A percentile compares a stretch with the other conserved stretches of the same genome.
These are phyloP conservation scores for Gephyroberyx darwinii DNA, from an alignment of 2,797 vertebrate species.

Conservation along the genomic window DNA sequence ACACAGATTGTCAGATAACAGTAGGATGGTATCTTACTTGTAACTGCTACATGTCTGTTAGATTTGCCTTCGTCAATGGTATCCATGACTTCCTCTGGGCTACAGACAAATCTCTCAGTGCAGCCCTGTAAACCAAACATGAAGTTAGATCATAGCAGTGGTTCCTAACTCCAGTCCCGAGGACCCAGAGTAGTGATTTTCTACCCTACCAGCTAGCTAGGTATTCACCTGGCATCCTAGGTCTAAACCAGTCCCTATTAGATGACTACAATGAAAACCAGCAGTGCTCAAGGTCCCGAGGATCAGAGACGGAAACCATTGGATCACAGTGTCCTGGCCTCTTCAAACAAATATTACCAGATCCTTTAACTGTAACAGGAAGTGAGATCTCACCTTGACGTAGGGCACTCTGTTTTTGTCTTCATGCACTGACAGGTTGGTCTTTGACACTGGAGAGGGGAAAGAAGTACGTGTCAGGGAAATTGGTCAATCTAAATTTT, in stretches of 20 bases:
- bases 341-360: neutral
- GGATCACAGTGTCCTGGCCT: neutral
- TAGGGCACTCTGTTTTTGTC: conserved; percentile 99
- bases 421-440: conserved; percentile 97
- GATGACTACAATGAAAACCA: too few relatives aligned
- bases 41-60: conserved; percentile 97
- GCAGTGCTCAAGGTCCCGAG: too few relatives aligned
- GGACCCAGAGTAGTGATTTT: too few relatives aligned
- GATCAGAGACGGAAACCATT: too few relatives aligned
- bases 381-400: conserved; percentile 87
- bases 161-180: too few relatives aligned
- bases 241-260: too few relatives aligned
- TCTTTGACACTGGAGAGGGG: conserved; percentile 90
- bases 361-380: neutral
- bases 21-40: conserved; percentile 83
- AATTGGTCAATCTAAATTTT: neutral
- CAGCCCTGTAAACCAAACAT: conserved; percentile 83
- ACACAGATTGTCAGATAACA: neutral
- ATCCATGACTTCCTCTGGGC: conserved; percentile 98
- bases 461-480: neutral
- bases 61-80: conserved; percentile 99
- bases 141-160: conserved; percentile 7
- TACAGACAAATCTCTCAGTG: conserved; percentile 98
- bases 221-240: too few relatives aligned
- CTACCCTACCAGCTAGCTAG: too few relatives aligned